Percentiles rank a stretch among this genome's conserved stretches.
These are phyloP conservation scores for Phoeniculus purpureus DNA, from an alignment of 2,797 vertebrate genomes.

Conservation along the genomic window DNA sequence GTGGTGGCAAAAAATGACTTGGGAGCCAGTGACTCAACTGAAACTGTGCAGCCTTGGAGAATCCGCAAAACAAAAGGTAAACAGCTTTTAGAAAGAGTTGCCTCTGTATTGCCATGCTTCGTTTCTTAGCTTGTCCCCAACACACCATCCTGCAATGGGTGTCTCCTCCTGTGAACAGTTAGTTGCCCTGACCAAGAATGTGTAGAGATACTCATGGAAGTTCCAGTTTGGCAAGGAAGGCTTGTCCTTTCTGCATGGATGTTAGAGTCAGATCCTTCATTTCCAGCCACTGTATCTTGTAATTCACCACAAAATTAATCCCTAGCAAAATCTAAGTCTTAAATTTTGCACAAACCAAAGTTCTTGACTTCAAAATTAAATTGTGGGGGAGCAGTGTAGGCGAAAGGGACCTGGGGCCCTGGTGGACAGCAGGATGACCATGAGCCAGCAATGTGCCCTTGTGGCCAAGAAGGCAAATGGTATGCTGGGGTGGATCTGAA, in stretches of 20 bases:
- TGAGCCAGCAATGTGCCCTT: too few relatives aligned
- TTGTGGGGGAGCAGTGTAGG: not conserved
- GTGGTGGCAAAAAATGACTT: constrained; percentile 88
- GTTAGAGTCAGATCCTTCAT: not conserved
- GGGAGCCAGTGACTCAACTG: constrained; percentile 84
- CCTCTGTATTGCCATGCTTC: not conserved
- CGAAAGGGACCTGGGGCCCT: too few relatives aligned
- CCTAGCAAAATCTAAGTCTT: not conserved
- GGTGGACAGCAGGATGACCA: too few relatives aligned
- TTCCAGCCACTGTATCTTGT: not conserved
- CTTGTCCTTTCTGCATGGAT: not conserved
- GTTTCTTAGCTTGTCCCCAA: not conserved
- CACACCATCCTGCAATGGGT: not conserved
- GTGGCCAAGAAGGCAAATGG: too few relatives aligned
- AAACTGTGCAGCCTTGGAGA: constrained; percentile 84
- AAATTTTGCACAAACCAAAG: not conserved
- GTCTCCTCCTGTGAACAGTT: not conserved
- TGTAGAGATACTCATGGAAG: not conserved
- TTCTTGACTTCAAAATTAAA: not conserved
- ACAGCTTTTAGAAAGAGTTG: not conserved
- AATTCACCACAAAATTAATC: not conserved
- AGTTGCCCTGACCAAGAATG: not conserved
- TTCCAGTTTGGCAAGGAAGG: not conserved
- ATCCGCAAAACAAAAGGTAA: constrained; percentile 81
- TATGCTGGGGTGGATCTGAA: too few relatives aligned